Base-by-base conservation (phyloP, 2,113 vertebrate genomes). In the Crotophaga sulcirostris region DNA sequence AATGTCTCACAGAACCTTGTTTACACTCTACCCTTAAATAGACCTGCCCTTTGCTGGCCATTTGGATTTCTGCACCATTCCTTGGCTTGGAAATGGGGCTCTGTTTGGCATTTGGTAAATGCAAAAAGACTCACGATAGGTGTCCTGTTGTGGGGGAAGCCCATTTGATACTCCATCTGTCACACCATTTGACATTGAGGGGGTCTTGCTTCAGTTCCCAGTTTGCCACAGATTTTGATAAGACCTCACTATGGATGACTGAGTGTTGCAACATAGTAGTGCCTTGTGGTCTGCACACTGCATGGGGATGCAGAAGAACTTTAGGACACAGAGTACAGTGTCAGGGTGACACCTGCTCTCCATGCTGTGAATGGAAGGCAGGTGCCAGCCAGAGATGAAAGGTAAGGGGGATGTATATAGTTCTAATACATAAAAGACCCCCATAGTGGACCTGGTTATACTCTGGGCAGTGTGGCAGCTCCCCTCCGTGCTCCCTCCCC, bases 301-400 rank as follows among this genome's bases (percentile, higher is more conserved):
- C 1, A 0, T 25, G 59, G 34, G 59, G 51, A 49, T 0, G 0
- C 2, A 3, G 9, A 5, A 36, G 26, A 34, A 5, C 15, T 47
- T 76, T n/a, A 17, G 64, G 54, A 47, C 23, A 9, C 26, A 20
- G 28, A n/a, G 15, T 3, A 19, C 1, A 5, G 56, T n/a, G 44
- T 63, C 36, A 62, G 52, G 33, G 40, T 89, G 73, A 36, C 60
- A 91, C n/a, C 66, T 4, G 2, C 18, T 89, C 47, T 89, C 44
- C 21, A 56, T 60, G 23, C 52, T 62, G 36, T 3, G 20, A 11
- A 10, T 56, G 69, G 25, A 80, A 70, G 44, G 52, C 33, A 74
- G 84, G 42, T 0, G 0, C 59, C 70, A 60, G 19, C 34, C 47
- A 70, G 31, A 45, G 67, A 45, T 10, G 40, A 52, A 81, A 28